phyloP scores from a whole-genome alignment of 1,140 invertebrate genomes.

The Acromyrmex charruanus region DNA sequence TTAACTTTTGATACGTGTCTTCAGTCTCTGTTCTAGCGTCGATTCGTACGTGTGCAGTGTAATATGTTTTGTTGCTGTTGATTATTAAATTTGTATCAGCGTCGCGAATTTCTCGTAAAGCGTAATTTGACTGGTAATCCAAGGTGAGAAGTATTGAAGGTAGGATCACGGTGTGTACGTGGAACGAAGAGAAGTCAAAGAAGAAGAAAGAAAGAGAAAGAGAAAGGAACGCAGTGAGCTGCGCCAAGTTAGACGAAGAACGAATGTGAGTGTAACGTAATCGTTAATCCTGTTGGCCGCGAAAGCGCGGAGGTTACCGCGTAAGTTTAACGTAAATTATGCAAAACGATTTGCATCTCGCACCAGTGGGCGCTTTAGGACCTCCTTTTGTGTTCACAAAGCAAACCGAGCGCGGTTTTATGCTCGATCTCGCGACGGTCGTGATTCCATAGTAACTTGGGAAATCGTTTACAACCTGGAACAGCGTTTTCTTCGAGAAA shows the following conservation, averaged over 20 bases:
- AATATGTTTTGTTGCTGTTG: conserved; percentile 27
- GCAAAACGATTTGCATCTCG: conserved; percentile 77
- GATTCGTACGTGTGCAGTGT: conserved; percentile 47
- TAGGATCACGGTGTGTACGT: conserved; percentile 21
- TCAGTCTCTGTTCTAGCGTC: conserved; percentile 49
- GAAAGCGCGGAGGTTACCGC: conserved; percentile 54
- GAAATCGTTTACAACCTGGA: conserved; percentile 36
- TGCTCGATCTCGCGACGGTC: conserved; percentile 43
- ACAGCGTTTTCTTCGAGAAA: conserved; percentile 18
- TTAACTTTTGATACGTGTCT: conserved; percentile 69
- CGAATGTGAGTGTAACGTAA: conserved; percentile 75
- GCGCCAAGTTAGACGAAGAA: conserved; percentile 39
- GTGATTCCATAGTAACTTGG: conserved; percentile 56
- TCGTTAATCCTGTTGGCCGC: conserved; percentile 78
- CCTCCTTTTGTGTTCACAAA: conserved; percentile 29
- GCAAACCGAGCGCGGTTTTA: conserved; percentile 23
- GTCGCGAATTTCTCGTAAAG: conserved; percentile 52
- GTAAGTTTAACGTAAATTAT: conserved; percentile 80
- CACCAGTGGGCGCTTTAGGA: conserved; percentile 36
- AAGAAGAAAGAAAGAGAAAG: neutral
- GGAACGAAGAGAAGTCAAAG: neutral
- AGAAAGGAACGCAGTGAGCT: neutral
- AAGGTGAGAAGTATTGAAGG: conserved; percentile 19
- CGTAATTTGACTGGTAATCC: conserved; percentile 47
- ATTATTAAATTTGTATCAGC: conserved; percentile 67